Evolutionary conservation across 2,113 vertebrate genomes (phyloP).

Genomic region (Brienomyrus brachyistius): DNA sequence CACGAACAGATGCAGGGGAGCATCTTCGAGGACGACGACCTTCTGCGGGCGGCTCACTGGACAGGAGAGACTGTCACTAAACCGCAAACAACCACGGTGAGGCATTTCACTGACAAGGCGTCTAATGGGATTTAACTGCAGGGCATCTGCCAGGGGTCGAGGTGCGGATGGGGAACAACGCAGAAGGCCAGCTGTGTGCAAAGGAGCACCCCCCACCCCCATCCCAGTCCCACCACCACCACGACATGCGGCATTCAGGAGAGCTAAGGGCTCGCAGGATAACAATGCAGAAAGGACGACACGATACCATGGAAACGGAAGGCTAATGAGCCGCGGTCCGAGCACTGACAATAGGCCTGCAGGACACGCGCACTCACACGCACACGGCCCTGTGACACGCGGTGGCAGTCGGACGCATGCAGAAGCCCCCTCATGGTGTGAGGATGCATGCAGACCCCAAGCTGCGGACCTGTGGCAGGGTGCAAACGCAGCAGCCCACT

Average conservation of each 20-base stretch:
- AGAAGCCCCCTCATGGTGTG: not conserved
- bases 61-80: not conserved
- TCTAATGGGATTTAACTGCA: slow-evolving; percentile 4
- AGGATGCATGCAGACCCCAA: not conserved
- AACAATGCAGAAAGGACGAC: not conserved
- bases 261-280: not conserved
- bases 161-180: not conserved
- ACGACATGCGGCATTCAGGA: not conserved
- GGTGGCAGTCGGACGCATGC: not conserved
- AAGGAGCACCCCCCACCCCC: not conserved
- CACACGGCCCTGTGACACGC: not conserved
- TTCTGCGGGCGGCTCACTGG: not conserved
- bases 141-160: not conserved
- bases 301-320: not conserved
- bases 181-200: not conserved
- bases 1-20: not conserved
- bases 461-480: not conserved
- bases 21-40: not conserved
- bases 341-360: not conserved
- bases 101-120: not conserved
- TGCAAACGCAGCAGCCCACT: not conserved
- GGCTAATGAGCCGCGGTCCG: not conserved
- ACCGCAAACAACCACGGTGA: not conserved
- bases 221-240: not conserved
- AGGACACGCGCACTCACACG: not conserved